Evolutionary conservation across 2,113 vertebrate genomes (phyloP), one percentile per base, ranked within the genome.

Genomic region (Oncorhynchus nerka): DNA sequence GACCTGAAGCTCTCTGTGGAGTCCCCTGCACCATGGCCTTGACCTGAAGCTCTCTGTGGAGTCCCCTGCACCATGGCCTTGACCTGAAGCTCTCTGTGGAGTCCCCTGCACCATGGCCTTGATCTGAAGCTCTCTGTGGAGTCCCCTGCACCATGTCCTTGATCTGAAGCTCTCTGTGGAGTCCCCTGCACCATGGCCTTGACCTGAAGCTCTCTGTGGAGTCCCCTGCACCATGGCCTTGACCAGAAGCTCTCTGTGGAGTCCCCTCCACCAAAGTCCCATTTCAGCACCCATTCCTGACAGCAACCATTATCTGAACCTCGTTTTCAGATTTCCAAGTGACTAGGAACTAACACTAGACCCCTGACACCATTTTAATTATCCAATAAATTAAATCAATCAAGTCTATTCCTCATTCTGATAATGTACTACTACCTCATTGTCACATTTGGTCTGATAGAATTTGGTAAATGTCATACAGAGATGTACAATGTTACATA

Each of bases 271-370:
- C 66, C 30, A 57, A 79, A 68, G 74, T 76, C 83, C 79, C 79
- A 82, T 78, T 87, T 90, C 89, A 91, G 88, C 87, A 89, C 90
- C 77, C 81, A 34, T 78, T 85, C 20, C 75, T 90, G 88, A 91
- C 90, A 89, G 87, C 82, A 87, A 71, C 81, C 79, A 69, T 82
- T 84, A 74, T 78, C 82, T 64, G 24, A 32, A 45, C 61, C 51
- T 55, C 15, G 3, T 55, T 19, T 55, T 82, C 74, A 85, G 77
- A 75, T 76, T 73, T 79, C 59, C 59, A 62, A 62, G 59, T 24
- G 59, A 62, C 22, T 62, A 20, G 59, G 59, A 22, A 13, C 80
- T 85, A 81, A 85, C 78, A 74, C 81, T 88, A 85, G 83, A 80
- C 86, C 72, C 61, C 81, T 79, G 64, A 82, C 82, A 79, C 81